phyloP scores from a whole-genome alignment of 2,888 invertebrate genomes.

The Stramonita haemastoma region DNA sequence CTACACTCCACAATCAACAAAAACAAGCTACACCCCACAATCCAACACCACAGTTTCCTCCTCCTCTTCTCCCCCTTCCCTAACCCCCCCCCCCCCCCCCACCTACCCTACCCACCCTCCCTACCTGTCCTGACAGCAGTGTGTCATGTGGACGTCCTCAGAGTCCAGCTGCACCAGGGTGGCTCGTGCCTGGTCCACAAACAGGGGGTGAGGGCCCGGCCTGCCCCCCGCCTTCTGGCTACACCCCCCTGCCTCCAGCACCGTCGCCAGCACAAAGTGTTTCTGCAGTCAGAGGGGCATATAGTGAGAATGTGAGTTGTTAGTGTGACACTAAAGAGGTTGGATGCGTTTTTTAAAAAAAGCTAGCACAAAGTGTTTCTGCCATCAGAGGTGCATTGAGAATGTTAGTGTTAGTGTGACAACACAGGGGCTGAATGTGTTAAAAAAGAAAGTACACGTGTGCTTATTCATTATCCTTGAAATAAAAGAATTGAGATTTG shows the following conservation, averaged over 20 bases:
- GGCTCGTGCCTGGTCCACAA: conserved; percentile 93
- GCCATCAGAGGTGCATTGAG: no score
- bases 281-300: conserved; percentile 69
- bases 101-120: not conserved
- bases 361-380: no score
- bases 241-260: conserved; percentile 75
- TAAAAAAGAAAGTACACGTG: not conserved
- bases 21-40: no score
- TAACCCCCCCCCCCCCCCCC: not conserved
- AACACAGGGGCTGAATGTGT: not conserved
- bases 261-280: conserved; percentile 70
- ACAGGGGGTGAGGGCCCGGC: conserved; percentile 86
- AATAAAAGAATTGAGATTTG: no score
- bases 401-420: not conserved
- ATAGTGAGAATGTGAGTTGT: not conserved
- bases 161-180: conserved; percentile 81
- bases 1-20: no score
- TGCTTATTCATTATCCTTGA: no score
- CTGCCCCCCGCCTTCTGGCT: conserved; percentile 62
- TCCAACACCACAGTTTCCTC: not conserved
- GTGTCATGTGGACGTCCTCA: conserved; percentile 66
- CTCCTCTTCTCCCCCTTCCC: not conserved
- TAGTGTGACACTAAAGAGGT: not conserved
- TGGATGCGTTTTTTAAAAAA: not conserved
- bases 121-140: conserved; percentile 70